These are phyloP conservation scores for Lycaon pictus DNA, from an alignment of 2,113 vertebrate genomes.

Conservation along the genomic window DNA sequence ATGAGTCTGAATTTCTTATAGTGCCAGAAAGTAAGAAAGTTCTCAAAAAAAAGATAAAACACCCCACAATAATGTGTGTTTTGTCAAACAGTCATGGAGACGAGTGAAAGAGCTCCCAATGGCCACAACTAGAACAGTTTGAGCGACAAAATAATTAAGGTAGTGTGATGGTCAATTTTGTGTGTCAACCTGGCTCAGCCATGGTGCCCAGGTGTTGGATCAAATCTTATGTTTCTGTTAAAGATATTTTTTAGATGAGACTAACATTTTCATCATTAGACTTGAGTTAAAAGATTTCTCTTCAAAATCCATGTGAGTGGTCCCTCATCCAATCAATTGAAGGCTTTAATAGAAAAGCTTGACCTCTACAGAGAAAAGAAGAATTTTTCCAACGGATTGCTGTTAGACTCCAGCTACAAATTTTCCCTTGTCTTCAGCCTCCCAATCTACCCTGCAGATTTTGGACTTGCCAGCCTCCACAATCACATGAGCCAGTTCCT, in stretches of 20 bases:
- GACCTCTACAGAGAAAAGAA: background rate
- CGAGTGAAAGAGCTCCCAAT: no score
- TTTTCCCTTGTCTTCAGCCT: background rate
- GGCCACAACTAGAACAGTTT: background rate
- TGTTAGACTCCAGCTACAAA: background rate
- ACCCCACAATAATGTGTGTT: background rate
- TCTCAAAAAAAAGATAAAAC: background rate
- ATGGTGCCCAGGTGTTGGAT: background rate
- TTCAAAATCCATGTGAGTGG: background rate
- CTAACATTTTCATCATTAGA: background rate
- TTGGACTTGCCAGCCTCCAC: background rate
- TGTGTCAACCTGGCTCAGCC: background rate
- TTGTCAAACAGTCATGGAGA: background rate
- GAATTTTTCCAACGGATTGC: background rate
- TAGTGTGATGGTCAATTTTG: background rate
- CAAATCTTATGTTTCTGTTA: background rate
- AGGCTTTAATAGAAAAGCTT: background rate
- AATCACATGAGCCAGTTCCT: background rate
- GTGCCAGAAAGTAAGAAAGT: background rate
- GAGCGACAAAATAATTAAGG: background rate
- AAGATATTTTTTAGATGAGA: background rate
- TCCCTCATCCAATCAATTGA: background rate
- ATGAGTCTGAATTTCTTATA: background rate
- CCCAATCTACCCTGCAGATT: background rate
- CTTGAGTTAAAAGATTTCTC: background rate